A percentile compares a stretch with the other conserved stretches of the same genome.
These are phyloP conservation scores for Denticeps clupeoides DNA, from an alignment of 2,797 vertebrate species.

Conservation along the genomic window DNA sequence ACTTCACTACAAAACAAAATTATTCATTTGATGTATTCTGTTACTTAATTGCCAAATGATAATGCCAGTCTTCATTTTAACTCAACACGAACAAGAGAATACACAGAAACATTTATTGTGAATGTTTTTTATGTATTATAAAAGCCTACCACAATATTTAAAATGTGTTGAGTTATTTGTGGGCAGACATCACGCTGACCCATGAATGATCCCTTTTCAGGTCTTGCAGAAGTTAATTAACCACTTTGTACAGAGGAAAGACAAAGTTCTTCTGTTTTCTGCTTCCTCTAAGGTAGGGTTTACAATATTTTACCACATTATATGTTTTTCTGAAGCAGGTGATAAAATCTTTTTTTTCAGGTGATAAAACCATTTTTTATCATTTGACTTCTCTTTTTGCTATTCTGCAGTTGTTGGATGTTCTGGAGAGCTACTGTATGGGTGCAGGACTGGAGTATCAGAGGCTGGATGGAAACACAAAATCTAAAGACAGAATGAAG, in stretches of 20 bases:
- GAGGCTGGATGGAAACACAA: slow-evolving; percentile 84
- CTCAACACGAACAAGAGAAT: not conserved
- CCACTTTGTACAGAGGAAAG: slow-evolving; percentile 70
- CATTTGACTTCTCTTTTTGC: too few relatives aligned
- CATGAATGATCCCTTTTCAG: too few relatives aligned
- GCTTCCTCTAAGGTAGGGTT: slow-evolving; percentile 79
- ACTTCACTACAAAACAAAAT: not conserved
- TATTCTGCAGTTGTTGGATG: slow-evolving; percentile 47
- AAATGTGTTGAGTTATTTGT: too few relatives aligned
- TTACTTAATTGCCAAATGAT: not conserved
- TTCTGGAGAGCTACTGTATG: slow-evolving; percentile 87
- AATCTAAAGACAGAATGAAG: slow-evolving; percentile 78
- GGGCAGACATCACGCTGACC: too few relatives aligned
- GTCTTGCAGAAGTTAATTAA: slow-evolving; percentile 84
- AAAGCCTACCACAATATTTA: too few relatives aligned
- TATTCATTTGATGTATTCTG: not conserved
- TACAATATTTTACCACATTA: not conserved
- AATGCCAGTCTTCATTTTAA: not conserved
- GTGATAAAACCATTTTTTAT: too few relatives aligned
- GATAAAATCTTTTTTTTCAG: too few relatives aligned
- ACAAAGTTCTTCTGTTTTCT: slow-evolving; percentile 92
- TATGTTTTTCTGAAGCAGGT: too few relatives aligned
- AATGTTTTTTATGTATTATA: too few relatives aligned
- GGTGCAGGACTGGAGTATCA: slow-evolving; percentile 85
- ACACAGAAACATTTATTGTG: too few relatives aligned